These are phyloP conservation scores for Leptoteleia sp. DNA, from an alignment of 1,140 invertebrate genomes.

Conservation along the genomic window DNA sequence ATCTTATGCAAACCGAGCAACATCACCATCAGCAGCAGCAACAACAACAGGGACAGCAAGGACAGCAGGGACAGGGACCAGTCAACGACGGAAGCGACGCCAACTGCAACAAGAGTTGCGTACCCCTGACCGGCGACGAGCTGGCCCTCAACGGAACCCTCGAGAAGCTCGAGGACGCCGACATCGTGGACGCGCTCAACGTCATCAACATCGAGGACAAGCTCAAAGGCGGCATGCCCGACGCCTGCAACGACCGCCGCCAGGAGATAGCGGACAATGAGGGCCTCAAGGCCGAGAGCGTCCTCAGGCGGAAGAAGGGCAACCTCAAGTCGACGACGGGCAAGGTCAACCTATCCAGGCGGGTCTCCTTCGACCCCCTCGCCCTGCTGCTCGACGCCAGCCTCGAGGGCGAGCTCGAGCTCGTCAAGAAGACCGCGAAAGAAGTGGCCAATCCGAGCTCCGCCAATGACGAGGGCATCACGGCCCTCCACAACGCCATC, in stretches of 20 bases:
- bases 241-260: constrained; percentile 65
- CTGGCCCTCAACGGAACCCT: constrained; percentile 57
- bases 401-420: too few relatives aligned
- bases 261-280: constrained; percentile 71
- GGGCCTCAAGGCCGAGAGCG: constrained; percentile 80
- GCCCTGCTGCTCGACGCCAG: too few relatives aligned
- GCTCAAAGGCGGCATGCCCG: constrained; percentile 73
- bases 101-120: constrained; percentile 64
- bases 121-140: constrained; percentile 17
- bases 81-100: constrained; percentile 71
- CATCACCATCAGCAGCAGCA: constrained; percentile 66
- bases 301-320: constrained; percentile 87
- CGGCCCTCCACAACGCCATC: constrained; percentile 99
- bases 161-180: constrained; percentile 77
- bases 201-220: constrained; percentile 80
- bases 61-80: too few relatives aligned
- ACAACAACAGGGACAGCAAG: constrained; percentile 62
- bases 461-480: constrained; percentile 98
- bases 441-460: too few relatives aligned
- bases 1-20: constrained; percentile 81
- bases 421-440: too few relatives aligned
- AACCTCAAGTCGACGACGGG: constrained; percentile 87
- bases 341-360: constrained; percentile 86
- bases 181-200: constrained; percentile 79
- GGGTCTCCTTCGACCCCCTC: constrained; percentile 98